phyloP scores from a whole-genome alignment of 2,797 vertebrate species.

The Oreonectes daqikongensis region DNA sequence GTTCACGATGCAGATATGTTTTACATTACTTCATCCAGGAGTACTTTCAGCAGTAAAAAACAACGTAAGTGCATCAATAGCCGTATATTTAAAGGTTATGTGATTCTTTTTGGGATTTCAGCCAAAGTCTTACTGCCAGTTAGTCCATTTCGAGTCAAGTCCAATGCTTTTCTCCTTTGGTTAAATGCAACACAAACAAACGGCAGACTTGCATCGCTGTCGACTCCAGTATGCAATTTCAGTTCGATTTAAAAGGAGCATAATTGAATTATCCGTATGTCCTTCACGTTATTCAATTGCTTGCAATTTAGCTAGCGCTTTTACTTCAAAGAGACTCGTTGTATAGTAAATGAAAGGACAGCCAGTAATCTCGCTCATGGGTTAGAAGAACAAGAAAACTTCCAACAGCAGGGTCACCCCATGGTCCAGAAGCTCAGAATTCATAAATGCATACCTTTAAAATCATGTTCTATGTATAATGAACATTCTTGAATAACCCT shows the following conservation, averaged over 20 bases:
- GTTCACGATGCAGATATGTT: constrained; percentile 29
- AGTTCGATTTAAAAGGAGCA: constrained; percentile 2
- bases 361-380: background rate
- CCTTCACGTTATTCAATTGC: background rate
- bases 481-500: background rate
- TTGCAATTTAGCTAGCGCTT: background rate
- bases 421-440: background rate
- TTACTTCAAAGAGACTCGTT: constrained; percentile 5
- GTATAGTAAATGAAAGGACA: constrained; percentile 1
- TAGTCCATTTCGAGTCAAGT: constrained; percentile 55
- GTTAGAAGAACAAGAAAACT: background rate
- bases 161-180: constrained; percentile 48
- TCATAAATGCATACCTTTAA: background rate
- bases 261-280: constrained; percentile 18
- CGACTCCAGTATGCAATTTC: background rate
- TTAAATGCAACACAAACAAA: constrained; percentile 25
- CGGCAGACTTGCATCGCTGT: background rate
- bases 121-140: constrained; percentile 54
- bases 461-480: background rate
- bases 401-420: background rate
- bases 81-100: constrained; percentile 35
- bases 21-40: constrained; percentile 33
- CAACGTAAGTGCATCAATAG: constrained; percentile 54
- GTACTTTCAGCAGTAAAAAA: constrained; percentile 7
- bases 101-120: constrained; percentile 46